A percentile compares a stretch with the other conserved stretches of the same genome.
Conservation (phyloP, 2,888 invertebrate species). For the Idaea dimidiata region DNA sequence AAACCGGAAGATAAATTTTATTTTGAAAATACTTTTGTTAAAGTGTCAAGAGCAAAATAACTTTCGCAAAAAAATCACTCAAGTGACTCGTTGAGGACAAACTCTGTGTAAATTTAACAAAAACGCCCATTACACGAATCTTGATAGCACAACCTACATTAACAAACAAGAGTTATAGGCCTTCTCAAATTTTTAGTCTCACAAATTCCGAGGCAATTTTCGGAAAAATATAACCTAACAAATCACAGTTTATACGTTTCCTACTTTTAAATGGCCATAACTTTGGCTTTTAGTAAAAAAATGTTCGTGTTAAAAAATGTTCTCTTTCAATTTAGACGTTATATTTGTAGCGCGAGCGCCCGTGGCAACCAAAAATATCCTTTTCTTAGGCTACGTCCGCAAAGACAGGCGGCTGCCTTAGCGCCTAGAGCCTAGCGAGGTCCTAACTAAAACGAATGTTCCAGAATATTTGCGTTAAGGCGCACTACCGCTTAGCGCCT, state of each 20-base stretch:
- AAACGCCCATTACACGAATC: background rate
- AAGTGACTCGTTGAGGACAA: background rate
- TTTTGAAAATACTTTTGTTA: too few relatives aligned
- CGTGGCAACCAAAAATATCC: too few relatives aligned
- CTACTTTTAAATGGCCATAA: slow-evolving; percentile 1
- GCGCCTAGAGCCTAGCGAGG: too few relatives aligned
- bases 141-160: background rate
- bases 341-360: too few relatives aligned
- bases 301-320: background rate
- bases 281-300: background rate
- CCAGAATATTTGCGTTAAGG: too few relatives aligned
- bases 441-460: too few relatives aligned
- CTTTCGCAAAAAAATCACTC: background rate
- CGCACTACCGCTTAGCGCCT: too few relatives aligned
- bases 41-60: background rate
- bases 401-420: too few relatives aligned
- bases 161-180: background rate
- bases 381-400: too few relatives aligned
- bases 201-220: slow-evolving; percentile 1
- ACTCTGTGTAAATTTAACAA: background rate
- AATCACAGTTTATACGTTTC: background rate
- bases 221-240: background rate
- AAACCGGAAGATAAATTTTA: too few relatives aligned
- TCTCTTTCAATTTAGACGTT: too few relatives aligned
- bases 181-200: background rate